phyloP scores from a whole-genome alignment of 2,797 vertebrate species.

The Liparis tanakae region DNA sequence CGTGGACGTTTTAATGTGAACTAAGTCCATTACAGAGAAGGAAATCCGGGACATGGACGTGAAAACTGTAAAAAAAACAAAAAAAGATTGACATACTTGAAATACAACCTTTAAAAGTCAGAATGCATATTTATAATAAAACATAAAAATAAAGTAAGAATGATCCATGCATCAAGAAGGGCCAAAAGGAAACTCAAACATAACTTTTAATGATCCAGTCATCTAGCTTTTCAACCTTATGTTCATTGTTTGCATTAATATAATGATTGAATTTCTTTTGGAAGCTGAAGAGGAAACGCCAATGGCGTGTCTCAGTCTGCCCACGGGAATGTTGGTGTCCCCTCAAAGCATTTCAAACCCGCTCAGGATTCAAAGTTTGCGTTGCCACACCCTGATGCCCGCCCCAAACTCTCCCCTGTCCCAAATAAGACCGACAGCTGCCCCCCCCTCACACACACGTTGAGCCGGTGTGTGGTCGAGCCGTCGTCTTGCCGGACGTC shows the following conservation, averaged over 20 bases:
- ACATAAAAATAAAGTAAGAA: no score
- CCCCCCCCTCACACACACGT: slow-evolving; percentile 26
- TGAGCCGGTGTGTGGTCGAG: slow-evolving; percentile 49
- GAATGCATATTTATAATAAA: no score
- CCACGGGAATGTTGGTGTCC: slow-evolving; percentile 12
- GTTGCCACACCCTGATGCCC: slow-evolving; percentile 44
- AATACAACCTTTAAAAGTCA: no score
- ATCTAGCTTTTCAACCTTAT: no score
- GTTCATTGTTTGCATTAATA: no score
- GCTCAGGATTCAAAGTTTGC: slow-evolving; percentile 40
- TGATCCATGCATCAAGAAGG: no score
- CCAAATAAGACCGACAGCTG: slow-evolving; percentile 63
- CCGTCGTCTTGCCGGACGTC: slow-evolving; percentile 43
- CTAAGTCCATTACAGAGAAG: slow-evolving; percentile 15
- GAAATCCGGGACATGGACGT: slow-evolving; percentile 13
- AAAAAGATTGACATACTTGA: no score
- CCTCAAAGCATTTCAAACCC: slow-evolving; percentile 32
- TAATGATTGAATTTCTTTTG: no score
- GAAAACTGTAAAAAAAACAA: no score
- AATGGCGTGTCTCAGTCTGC: neutral
- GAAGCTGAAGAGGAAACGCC: no score
- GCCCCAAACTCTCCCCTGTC: slow-evolving; percentile 27
- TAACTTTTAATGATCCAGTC: no score
- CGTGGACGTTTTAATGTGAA: slow-evolving; percentile 30
- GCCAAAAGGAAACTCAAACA: no score